Evolutionary conservation across 1,140 invertebrate species (phyloP), one percentile per base, ranked within the genome.

Genomic region (Drosophila yakuba): DNA sequence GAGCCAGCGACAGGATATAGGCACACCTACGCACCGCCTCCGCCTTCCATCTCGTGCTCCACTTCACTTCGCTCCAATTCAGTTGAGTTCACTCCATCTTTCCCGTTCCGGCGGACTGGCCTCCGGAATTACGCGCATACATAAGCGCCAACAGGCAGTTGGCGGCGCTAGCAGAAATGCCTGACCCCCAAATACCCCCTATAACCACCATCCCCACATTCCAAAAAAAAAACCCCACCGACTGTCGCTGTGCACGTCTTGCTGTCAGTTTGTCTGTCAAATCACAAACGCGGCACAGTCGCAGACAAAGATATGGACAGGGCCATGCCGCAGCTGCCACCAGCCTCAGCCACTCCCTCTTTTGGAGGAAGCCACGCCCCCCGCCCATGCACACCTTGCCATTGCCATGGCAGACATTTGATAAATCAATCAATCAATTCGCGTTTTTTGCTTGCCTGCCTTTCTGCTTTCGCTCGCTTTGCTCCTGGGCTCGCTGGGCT

Each of bases 351-450:
- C 39, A 5, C 39, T 7, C 32, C 32, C 32, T 55, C 36, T 14
- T 45, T 35, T 20, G 38, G 25, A 11, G 6, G 28, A 32, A 7
- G 20, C 17, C n/a, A 4, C 0, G 3, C 52, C 61, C 61, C 61
- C 35, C n/a, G 32, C 12, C 11, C 32, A 17, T 12, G 58, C 64
- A 74, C 64, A 68, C 64, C 64, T 64, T 52, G 12, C 60, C 61
- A 66, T 68, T 54, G 64, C 64, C 64, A 68, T 68, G 64, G 60
- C 64, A 68, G 64, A 68, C 74, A 84, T 89, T 80, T 89, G 84
- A 89, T 89, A 89, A 88, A 89, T 89, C 84, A 89, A 89, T 89
- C 84, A 89, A 89, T 89, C 84, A 89, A 89, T 84, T 84, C 74
- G 58, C 39, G 47, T 60, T 67, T 60, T 69, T 63, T 79, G 72